Evolutionary conservation across 2,113 vertebrate species (phyloP).

Genomic region (Nipponia nippon): DNA sequence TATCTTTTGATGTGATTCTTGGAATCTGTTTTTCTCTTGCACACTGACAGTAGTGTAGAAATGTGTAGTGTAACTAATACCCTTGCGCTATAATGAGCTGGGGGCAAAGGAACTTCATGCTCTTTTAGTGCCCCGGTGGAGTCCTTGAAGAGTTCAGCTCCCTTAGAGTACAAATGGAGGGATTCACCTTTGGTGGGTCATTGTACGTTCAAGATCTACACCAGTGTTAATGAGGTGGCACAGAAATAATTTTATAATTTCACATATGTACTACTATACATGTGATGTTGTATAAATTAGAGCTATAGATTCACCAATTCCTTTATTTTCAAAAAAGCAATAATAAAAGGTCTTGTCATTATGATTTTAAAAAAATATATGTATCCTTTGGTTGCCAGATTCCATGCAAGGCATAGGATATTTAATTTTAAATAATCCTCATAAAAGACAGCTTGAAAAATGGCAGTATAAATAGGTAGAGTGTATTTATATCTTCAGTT

Average conservation of each 20-base stretch:
- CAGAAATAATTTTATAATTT: neutral
- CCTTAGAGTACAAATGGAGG: neutral
- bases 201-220: neutral
- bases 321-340: neutral
- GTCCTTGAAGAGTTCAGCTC: neutral
- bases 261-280: neutral
- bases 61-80: neutral
- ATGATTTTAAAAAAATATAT: neutral
- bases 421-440: neutral
- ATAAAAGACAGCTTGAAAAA: neutral
- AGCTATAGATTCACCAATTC: neutral
- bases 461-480: neutral
- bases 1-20: neutral
- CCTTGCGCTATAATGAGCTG: neutral
- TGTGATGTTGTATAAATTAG: neutral
- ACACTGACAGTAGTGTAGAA: neutral
- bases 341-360: neutral
- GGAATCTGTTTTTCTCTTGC: neutral
- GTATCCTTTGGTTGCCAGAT: neutral
- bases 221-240: neutral
- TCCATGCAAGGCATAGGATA: neutral
- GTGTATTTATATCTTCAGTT: neutral
- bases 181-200: neutral
- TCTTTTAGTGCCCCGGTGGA: accelerated
- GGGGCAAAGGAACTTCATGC: neutral